Evolutionary conservation across 2,113 vertebrate genomes (phyloP), one percentile per base, ranked within the genome.

Genomic region (Leptodactylus fuscus): DNA sequence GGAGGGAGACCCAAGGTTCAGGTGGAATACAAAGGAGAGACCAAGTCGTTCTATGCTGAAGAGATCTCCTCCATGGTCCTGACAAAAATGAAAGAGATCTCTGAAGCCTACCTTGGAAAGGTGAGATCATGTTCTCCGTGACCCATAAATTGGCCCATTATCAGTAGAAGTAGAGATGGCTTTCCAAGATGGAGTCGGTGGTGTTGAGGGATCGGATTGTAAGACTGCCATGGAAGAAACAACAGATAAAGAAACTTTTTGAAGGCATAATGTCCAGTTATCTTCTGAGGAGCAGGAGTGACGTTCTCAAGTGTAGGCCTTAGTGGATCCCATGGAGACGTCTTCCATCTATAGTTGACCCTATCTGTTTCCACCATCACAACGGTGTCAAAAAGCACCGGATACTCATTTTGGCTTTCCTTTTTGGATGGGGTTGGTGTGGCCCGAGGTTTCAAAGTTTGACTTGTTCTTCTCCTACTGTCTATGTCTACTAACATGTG

Each of bases 51-150:
- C 90, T 97, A 91, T 44, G 89, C 97, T 0, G 97, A 97, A 87
- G 97, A 98, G 88, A 92, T 97, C 87, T 97, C 96, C 10, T 98
- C 97, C 0, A 97, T 98, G 96, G 96, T 97, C 4, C 94, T 98
- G 73, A 96, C 92, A 34, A 98, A 98, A 92, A 97, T 97, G 97
- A 97, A 97, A 88, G 96, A 97, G 89, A 97, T 96, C 70, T 94
- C 96, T 8, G 96, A 98, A 83, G 96, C 96, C 29, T 98, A 96
- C 87, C 89, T 97, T 62, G 97, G 96, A 87, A 95, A 96, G 94
- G 95, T 96, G 90, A 38, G 87, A 34, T 8, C 29, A 22, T 22
- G 32, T 18, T 1, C 15, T 36, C 12, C 12, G 29, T 20, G 29
- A 67, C 62, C 29, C 5, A 18, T 67, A 6, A 6, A 67, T 36